Evolutionary conservation across 1,140 invertebrate species (phyloP), one percentile per base, ranked within the genome.

Genomic region (Drosophila lacteicornis): DNA sequence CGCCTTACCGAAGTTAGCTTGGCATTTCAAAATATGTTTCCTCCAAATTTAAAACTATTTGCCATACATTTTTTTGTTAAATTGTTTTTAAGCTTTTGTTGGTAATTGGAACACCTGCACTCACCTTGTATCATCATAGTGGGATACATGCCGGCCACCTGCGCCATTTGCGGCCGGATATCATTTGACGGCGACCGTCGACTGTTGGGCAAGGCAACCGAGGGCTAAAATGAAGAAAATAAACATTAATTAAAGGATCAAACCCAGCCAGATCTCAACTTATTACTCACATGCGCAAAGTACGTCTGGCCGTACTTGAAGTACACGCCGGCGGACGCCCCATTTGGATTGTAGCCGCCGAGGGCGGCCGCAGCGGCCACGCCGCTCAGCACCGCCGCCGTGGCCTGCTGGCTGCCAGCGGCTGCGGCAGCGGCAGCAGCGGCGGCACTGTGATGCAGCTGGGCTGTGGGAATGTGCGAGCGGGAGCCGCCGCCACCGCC

Each of bases 41-140:
- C 19, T 22, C 19, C 19, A 22, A 22, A 22, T 22, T 22, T 22
- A 22, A 22, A 1, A 22, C 19, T 22, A 22, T 22, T 2, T 22
- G 19, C 19, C 19, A 22, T 22, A 22, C 19, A 19, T 19, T 19
- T 19, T n/a, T n/a, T n/a, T n/a, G n/a, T n/a, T n/a, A n/a, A 19
- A 19, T 19, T 19, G 0, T 19, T 9, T 17, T 11, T 22, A 27
- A 36, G 8, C 45, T 36, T 36, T 36, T 42, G n/a, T 6, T 7
- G 40, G 5, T n/a, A 45, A 3, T 19, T n/a, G 9, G 3, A 25
- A 9, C 17, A 9, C 12, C 15, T 25, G 3, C 0, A 33, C 67
- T 71, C 38, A 92, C 91, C 91, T 91, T 88, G 91, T 88, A 92
- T 91, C 91, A 92, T 92, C 91, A 92, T 92, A 53, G 91, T 91